Percentiles rank a stretch among this genome's conserved stretches.
Conservation (phyloP, 1,140 invertebrate genomes). For the Drosophila subobscura region DNA sequence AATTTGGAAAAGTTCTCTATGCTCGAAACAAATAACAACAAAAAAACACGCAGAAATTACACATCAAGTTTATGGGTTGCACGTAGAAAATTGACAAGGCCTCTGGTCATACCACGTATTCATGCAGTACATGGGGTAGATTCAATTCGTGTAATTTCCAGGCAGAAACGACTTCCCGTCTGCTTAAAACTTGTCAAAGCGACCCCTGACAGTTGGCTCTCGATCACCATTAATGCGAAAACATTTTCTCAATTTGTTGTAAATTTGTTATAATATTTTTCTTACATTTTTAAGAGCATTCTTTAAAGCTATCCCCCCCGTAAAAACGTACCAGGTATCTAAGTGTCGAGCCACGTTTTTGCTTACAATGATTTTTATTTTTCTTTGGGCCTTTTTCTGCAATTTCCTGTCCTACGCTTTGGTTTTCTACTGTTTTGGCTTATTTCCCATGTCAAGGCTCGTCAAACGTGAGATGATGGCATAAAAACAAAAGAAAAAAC, state of each 20-base stretch:
- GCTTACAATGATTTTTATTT: constrained; percentile 29
- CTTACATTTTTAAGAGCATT: too few species aligned
- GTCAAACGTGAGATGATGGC: constrained; percentile 66
- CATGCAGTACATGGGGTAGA: too few species aligned
- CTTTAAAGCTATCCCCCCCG: too few species aligned
- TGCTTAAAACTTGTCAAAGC: too few species aligned
- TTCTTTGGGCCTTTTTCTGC: constrained; percentile 3
- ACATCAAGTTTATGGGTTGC: constrained; percentile 74
- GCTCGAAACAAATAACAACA: constrained; percentile 62
- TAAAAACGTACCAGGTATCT: too few species aligned
- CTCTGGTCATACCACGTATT: constrained; percentile 17
- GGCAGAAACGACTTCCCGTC: too few species aligned
- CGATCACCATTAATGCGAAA: too few species aligned
- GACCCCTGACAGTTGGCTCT: too few species aligned
- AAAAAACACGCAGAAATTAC: constrained; percentile 47
- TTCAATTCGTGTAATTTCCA: too few species aligned
- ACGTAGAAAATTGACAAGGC: constrained; percentile 70
- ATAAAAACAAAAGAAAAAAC: constrained; percentile 11
- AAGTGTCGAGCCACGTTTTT: too few species aligned
- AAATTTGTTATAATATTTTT: too few species aligned
- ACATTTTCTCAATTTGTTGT: too few species aligned
- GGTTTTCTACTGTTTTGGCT: constrained; percentile 16
- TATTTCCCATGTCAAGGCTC: constrained; percentile 50
- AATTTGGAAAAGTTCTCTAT: constrained; percentile 66
- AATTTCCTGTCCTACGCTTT: neutral